These are phyloP conservation scores for Corythornis vintsioides DNA, from an alignment of 2,113 vertebrate genomes.

Conservation along the genomic window DNA sequence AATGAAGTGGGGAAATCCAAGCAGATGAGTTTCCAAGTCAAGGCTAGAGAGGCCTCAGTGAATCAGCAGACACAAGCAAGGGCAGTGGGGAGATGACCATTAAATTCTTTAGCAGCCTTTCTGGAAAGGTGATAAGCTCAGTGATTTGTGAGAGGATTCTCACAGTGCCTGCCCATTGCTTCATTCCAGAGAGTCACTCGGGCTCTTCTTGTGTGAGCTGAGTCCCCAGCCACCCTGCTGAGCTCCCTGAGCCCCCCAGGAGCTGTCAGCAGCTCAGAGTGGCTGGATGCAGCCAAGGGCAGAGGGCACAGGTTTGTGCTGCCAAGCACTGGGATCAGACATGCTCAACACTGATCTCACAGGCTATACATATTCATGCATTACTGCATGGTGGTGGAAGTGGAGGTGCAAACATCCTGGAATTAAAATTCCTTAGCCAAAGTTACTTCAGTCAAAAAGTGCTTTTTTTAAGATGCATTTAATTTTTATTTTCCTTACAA, in stretches of 20 bases:
- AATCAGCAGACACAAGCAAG: not conserved
- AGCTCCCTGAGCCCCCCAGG: rapidly evolving
- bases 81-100: not conserved
- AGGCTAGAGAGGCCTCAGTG: not conserved
- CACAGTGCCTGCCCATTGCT: not conserved
- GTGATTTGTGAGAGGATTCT: not conserved
- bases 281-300: not conserved
- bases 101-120: not conserved
- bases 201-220: rapidly evolving
- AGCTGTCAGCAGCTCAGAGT: not conserved
- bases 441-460: not conserved
- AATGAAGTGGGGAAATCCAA: not conserved
- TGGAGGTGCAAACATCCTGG: not conserved
- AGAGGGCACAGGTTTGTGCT: not conserved
- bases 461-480: not conserved
- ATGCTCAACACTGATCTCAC: not conserved
- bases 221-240: rapidly evolving
- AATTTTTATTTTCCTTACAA: not conserved
- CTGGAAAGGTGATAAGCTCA: not conserved
- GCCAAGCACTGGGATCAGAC: not conserved
- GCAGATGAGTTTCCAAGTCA: not conserved
- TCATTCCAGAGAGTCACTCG: rapidly evolving
- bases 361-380: not conserved
- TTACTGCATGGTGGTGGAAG: not conserved
- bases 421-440: not conserved